Base-by-base conservation (phyloP, 2,888 invertebrate species). In the Caenorhabditis japonica region DNA sequence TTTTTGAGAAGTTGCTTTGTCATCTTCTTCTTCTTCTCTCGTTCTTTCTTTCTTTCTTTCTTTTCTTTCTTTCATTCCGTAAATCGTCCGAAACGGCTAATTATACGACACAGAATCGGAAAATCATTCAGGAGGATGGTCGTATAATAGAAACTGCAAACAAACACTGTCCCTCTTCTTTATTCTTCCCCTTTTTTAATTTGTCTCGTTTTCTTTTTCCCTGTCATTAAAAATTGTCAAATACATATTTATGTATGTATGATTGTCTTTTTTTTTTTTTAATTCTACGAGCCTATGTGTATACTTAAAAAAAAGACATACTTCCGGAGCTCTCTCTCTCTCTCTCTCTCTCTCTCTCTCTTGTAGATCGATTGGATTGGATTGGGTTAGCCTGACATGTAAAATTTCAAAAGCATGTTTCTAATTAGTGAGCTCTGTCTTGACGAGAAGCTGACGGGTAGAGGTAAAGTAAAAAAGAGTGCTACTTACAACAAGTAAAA, bases 71-170 rank as follows among this genome's bases (percentile, higher is more conserved):
- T 47, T 27, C 38, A 56, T 61, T 66, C 66, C 66, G 66, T 66
- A 66, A 66, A 66, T 36, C 56, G 66, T 51, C 56, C 66, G 64
- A 66, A 66, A 66, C 66, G 66, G 66, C 66, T 66, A 66, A 66
- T 66, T 66, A 66, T 66, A 51, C 66, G 66, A 64, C 64, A 64
- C 55, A 64, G 47, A n/a, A 66, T 66, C 66, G 66, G 66, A 66
- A 66, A 66, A 66, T 66, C 66, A 56, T 56, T 66, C 55, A 56
- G 56, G 44, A 51, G 56, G 56, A 47, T 15, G 10, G 51, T 51
- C 56, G 56, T 66, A 66, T 66, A 66, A 56, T 56, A 66, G 51
- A 66, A 66, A 66, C 56, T 66, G 66, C 66, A 66, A 66, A 66
- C 66, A 64, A n/a, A 21, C 64, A 51, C 43, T 44, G 27, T 21